Conservation (phyloP, 2,113 vertebrate species). For the Corvus moneduloides region DNA sequence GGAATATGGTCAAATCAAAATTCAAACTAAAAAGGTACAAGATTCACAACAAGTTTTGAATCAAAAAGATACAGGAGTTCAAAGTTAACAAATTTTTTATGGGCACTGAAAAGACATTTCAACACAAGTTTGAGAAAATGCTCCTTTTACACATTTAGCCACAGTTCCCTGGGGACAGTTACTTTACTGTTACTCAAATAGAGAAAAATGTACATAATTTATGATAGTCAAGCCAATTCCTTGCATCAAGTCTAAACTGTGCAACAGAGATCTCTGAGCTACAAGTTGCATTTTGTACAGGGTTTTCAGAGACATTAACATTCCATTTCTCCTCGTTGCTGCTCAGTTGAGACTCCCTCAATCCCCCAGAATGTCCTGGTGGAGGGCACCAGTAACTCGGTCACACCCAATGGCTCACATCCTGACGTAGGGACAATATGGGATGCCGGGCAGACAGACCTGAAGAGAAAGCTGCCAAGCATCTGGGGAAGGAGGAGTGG, state of each 20-base stretch:
- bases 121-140: neutral
- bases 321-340: neutral
- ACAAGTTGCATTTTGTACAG: accelerated
- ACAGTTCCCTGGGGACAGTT: neutral
- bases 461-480: neutral
- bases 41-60: neutral
- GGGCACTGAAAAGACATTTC: neutral
- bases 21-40: neutral
- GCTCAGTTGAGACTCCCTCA: neutral
- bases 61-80: neutral
- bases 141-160: neutral
- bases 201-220: neutral
- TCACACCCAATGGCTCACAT: neutral
- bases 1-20: neutral
- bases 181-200: neutral
- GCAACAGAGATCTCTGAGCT: neutral
- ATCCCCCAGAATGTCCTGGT: neutral
- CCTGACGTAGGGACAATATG: neutral
- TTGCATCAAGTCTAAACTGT: accelerated
- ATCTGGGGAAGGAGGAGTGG: neutral
- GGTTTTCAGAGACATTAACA: neutral
- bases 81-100: neutral
- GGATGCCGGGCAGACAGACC: neutral
- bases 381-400: neutral
- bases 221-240: neutral